These are phyloP conservation scores for Oscheius sp. DNA, from an alignment of 2,888 invertebrate genomes.

Conservation along the genomic window DNA sequence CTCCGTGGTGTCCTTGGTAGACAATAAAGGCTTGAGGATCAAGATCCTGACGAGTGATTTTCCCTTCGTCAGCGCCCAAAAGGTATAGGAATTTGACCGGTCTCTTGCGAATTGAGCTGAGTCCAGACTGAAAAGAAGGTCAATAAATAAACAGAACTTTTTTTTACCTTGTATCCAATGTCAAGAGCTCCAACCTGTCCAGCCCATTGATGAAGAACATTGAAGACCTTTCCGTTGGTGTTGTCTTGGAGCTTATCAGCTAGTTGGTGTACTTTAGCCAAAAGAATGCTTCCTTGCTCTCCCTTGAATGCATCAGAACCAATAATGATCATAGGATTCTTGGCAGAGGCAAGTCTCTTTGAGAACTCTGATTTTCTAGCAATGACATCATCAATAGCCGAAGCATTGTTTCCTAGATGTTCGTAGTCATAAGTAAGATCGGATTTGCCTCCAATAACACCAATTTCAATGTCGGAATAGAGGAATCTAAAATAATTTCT, in stretches of 20 bases:
- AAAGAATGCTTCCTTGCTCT: conserved; percentile 81
- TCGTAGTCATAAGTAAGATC: conserved; percentile 91
- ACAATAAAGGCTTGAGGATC: conserved; percentile 85
- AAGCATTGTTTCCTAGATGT: conserved; percentile 84
- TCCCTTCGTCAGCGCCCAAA: conserved; percentile 90
- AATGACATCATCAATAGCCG: conserved; percentile 80
- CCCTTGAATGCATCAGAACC: conserved; percentile 84
- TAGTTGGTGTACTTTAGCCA: conserved; percentile 59
- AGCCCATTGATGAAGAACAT: conserved; percentile 90
- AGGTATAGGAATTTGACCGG: conserved; percentile 81
- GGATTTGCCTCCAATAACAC: conserved; percentile 86
- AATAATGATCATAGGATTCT: conserved; percentile 88
- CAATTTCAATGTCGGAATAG: conserved; percentile 88
- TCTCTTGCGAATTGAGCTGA: conserved; percentile 54
- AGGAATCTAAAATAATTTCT: conserved; percentile 76
- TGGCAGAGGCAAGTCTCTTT: conserved; percentile 75
- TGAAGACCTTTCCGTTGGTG: conserved; percentile 78
- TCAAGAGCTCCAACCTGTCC: conserved; percentile 87
- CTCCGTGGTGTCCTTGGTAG: conserved; percentile 92
- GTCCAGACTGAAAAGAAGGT: conserved; percentile 31
- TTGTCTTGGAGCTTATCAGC: neutral
- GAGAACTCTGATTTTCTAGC: conserved; percentile 77
- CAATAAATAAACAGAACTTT: neutral
- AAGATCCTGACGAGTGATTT: conserved; percentile 81
- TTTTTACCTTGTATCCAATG: conserved; percentile 79